phyloP scores from a whole-genome alignment of 2,888 invertebrate genomes.

The Erebia palarica region DNA sequence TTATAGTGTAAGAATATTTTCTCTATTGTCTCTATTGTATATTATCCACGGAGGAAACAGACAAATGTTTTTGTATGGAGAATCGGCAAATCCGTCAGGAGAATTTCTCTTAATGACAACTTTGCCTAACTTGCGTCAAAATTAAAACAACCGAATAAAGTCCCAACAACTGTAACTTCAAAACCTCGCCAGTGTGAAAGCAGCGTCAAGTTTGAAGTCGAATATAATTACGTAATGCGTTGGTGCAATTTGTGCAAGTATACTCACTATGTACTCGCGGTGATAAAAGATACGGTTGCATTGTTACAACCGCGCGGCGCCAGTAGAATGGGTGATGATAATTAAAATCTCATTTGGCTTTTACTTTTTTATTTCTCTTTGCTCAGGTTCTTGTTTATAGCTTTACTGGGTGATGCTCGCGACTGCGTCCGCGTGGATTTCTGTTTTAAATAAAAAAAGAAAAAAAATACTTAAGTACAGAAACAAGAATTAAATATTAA shows the following conservation, averaged over 20 bases:
- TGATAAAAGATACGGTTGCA: constrained; percentile 15
- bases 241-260: constrained; percentile 12
- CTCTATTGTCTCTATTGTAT: no score
- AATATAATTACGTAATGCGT: constrained; percentile 25
- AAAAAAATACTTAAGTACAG: no score
- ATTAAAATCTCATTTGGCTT: constrained; percentile 30
- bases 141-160: neutral
- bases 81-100: no score
- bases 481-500: no score
- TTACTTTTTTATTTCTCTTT: constrained; percentile 28
- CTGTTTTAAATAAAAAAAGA: no score
- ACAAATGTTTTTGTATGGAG: no score
- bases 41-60: no score
- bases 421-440: no score
- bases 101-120: neutral
- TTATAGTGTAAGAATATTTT: no score
- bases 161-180: neutral
- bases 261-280: neutral
- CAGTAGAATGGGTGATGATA: constrained; percentile 16
- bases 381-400: neutral
- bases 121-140: neutral
- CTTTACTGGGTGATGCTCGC: neutral
- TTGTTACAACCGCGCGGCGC: neutral
- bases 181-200: constrained; percentile 1
- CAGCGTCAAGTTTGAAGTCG: constrained; percentile 15